Base-by-base conservation (phyloP, 1,140 invertebrate genomes). In the Callitettix versicolor region DNA sequence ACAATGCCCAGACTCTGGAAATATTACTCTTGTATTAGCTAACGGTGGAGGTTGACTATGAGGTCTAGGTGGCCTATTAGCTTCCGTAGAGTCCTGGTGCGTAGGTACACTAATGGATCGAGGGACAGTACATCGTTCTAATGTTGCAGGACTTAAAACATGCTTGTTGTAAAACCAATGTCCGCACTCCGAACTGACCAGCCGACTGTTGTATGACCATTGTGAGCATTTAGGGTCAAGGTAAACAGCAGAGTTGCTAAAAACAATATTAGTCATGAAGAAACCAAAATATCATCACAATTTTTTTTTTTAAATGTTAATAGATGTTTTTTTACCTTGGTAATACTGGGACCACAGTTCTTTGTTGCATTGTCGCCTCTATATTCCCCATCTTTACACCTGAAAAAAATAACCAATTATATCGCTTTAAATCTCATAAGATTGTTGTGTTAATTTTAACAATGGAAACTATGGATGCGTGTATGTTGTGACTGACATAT, bases 121-220 rank as follows among this genome's bases (percentile, higher is more conserved):
- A 5, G 64, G 61, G 5, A 63, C 55, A 33, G 34, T 49, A 18
- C 52, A 41, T 14, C 33, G 26, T 17, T 57, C 56, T n/a, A 58
- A 51, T 1, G 47, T 48, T 14, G 53, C 56, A 30, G 60, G 52
- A 38, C 58, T 58, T 5, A 61, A 51, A 21, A 57, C 57, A 38
- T 58, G 60, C 30, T 50, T 64, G 51, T 64, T 69, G 53, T 69
- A 69, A 61, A 67, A 67, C 65, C 69, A 72, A 50, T 71, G 69
- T 12, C 54, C 49, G 21, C 15, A 42, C 11, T 36, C 30, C 14
- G 49, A 24, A 26, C 38, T 17, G 30, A 64, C 55, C 12, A 65
- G 57, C 40, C 59, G 58, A 44, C 62, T 59, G 42, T 62, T 60
- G 41, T 67, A 58, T 20, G 59, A 53, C 52, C 64, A 63, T 48